phyloP scores from a whole-genome alignment of 2,888 invertebrate genomes.

The Ophion ventricosus region DNA sequence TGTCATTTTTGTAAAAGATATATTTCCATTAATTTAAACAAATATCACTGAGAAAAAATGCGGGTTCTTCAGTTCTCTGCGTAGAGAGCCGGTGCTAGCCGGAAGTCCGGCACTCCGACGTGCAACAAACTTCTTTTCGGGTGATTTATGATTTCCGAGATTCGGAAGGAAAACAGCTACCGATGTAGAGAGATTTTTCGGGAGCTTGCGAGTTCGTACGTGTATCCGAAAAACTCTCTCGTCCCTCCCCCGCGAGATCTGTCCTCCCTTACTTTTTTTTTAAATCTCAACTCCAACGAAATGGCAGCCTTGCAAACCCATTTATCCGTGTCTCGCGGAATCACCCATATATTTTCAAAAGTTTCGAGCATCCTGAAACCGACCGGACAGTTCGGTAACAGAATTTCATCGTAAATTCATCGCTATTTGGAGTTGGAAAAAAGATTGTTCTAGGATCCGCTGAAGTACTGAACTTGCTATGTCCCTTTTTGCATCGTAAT shows the following conservation, averaged over 20 bases:
- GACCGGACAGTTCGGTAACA: constrained; percentile 31
- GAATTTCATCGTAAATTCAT: constrained; percentile 27
- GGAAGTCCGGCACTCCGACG: constrained; percentile 63
- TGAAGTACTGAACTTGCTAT: background rate
- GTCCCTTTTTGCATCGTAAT: background rate
- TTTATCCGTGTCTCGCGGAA: constrained; percentile 68
- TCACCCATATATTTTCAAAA: constrained; percentile 36
- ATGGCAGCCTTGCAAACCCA: constrained; percentile 69
- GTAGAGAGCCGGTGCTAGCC: constrained; percentile 13
- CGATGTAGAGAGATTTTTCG: constrained; percentile 35
- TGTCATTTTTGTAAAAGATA: background rate
- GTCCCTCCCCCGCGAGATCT: constrained; percentile 10
- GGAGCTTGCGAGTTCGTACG: constrained; percentile 37
- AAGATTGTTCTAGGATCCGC: background rate
- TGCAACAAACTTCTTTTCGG: constrained; percentile 75
- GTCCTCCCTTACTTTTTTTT: constrained; percentile 54
- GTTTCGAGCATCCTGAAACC: constrained; percentile 30
- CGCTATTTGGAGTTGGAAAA: background rate
- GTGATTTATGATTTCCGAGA: constrained; percentile 74
- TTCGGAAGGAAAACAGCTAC: constrained; percentile 72
- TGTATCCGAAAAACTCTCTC: constrained; percentile 39
- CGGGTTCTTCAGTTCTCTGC: background rate
- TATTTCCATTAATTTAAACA: background rate
- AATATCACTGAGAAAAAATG: constrained; percentile 3
- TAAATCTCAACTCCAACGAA: constrained; percentile 70